Conservation (phyloP, 2,888 invertebrate species). For the Lithophane leautieri region DNA sequence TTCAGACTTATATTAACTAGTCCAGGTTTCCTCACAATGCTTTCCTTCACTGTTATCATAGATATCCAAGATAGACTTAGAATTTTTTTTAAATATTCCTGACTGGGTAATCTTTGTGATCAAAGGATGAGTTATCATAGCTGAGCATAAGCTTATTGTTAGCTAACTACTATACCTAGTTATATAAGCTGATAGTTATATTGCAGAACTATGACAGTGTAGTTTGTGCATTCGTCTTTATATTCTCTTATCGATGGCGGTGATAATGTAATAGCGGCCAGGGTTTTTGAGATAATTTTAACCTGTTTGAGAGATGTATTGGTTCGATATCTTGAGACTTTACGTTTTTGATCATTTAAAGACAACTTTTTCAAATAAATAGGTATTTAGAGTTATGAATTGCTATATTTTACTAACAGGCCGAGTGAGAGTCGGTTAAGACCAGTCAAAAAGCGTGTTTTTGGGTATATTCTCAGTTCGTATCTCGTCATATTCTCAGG, state of each 20-base stretch:
- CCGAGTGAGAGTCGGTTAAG: not conserved
- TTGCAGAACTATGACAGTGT: constrained; percentile 1
- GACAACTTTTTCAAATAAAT: not conserved
- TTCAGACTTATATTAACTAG: not conserved
- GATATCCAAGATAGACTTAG: not conserved
- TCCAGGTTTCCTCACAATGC: not conserved
- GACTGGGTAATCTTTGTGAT: not conserved
- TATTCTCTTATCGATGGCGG: not conserved
- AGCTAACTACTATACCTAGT: too few species aligned
- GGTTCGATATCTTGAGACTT: not conserved
- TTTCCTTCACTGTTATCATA: not conserved
- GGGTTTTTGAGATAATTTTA: not conserved
- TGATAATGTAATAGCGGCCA: not conserved
- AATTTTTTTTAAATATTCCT: not conserved
- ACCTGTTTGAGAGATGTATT: not conserved
- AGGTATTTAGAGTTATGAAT: not conserved
- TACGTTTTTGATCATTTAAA: not conserved
- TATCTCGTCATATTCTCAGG: constrained; percentile 12
- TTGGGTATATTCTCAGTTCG: constrained; percentile 3
- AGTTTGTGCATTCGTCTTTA: not conserved
- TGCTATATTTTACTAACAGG: constrained; percentile 38
- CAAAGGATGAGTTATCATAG: not conserved
- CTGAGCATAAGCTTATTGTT: not conserved
- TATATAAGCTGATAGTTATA: not conserved
- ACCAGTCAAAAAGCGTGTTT: not conserved